Percentiles rank a stretch among this genome's conserved stretches.
Evolutionary conservation across 2,113 vertebrate species (phyloP).

Genomic region (Hiodon alosoides): DNA sequence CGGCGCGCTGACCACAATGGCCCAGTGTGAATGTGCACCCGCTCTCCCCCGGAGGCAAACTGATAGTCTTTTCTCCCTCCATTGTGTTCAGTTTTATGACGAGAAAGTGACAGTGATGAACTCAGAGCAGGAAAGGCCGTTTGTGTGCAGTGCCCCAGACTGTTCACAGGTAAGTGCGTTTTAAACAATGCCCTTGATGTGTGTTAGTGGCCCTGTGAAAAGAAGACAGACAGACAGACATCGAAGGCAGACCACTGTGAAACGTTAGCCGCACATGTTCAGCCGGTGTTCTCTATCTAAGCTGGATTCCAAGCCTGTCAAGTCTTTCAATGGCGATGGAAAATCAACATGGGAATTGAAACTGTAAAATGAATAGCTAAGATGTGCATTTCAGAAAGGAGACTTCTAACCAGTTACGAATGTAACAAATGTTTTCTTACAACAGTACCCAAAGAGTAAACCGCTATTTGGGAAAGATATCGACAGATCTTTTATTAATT

Average conservation of each 20-base stretch:
- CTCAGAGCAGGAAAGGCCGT: slow-evolving; percentile 98
- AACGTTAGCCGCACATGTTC: slow-evolving; percentile 35
- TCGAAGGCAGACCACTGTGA: slow-evolving; percentile 18
- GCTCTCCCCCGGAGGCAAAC: not conserved
- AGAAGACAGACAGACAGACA: slow-evolving; percentile 16
- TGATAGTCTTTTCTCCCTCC: slow-evolving; percentile 20
- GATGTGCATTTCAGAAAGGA: not conserved
- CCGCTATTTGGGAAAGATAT: no score
- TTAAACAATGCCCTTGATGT: slow-evolving; percentile 34
- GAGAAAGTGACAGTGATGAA: slow-evolving; percentile 96
- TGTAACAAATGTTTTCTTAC: not conserved
- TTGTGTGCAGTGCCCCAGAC: slow-evolving; percentile 91
- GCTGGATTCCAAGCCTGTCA: not conserved
- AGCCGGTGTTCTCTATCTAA: slow-evolving; percentile 14
- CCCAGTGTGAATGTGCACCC: not conserved
- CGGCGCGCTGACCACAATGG: not conserved
- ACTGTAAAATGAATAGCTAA: slow-evolving; percentile 18
- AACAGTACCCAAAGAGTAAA: not conserved
- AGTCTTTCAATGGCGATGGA: slow-evolving; percentile 15
- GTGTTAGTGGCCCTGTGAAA: slow-evolving; percentile 22
- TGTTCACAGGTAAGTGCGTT: slow-evolving; percentile 93
- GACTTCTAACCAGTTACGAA: no score
- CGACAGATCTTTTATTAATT: no score
- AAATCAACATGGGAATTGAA: slow-evolving; percentile 3
- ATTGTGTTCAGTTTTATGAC: slow-evolving; percentile 82